Evolutionary conservation across 2,888 invertebrate genomes (phyloP).

Genomic region (Lucinisca nassula): DNA sequence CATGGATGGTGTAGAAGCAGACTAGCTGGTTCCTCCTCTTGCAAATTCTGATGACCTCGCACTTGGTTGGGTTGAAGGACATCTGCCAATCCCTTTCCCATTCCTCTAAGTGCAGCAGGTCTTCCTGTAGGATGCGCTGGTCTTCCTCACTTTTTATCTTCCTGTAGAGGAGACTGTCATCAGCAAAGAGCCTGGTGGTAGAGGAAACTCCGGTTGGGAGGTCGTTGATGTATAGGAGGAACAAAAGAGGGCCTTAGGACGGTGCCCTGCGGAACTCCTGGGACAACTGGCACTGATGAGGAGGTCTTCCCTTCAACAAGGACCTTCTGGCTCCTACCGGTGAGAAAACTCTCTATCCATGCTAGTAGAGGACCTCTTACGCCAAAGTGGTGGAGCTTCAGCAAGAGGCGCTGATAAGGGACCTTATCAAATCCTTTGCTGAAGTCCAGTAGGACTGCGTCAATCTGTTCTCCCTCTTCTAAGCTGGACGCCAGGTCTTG

Average conservation of each 20-base stretch:
- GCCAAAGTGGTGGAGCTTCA: conserved; percentile 8
- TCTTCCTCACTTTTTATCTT: conserved; percentile 35
- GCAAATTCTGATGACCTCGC: conserved; percentile 47
- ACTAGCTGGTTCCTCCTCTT: conserved; percentile 28
- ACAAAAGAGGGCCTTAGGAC: conserved; percentile 67
- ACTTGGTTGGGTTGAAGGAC: conserved; percentile 63
- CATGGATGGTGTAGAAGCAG: not conserved
- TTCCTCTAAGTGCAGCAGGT: conserved; percentile 41
- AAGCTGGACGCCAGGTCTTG: conserved; percentile 34
- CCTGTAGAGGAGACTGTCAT: conserved; percentile 61
- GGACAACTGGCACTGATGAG: conserved; percentile 42
- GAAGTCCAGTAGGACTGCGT: conserved; percentile 66
- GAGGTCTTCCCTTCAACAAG: conserved; percentile 41
- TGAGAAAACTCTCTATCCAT: conserved; percentile 60
- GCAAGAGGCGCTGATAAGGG: not conserved
- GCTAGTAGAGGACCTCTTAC: conserved; percentile 4
- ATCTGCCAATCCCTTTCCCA: conserved; percentile 56
- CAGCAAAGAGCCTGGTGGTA: conserved; percentile 58
- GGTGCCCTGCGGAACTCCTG: conserved; percentile 64
- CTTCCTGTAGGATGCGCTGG: conserved; percentile 45
- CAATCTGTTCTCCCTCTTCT: conserved; percentile 47
- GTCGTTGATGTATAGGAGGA: conserved; percentile 70
- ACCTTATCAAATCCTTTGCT: conserved; percentile 35
- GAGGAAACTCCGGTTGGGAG: conserved; percentile 51
- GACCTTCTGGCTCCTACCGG: conserved; percentile 41